Conservation (phyloP, 37 sponge, comb jelly and placozoan genomes). For the Halichondria panicea region DNA sequence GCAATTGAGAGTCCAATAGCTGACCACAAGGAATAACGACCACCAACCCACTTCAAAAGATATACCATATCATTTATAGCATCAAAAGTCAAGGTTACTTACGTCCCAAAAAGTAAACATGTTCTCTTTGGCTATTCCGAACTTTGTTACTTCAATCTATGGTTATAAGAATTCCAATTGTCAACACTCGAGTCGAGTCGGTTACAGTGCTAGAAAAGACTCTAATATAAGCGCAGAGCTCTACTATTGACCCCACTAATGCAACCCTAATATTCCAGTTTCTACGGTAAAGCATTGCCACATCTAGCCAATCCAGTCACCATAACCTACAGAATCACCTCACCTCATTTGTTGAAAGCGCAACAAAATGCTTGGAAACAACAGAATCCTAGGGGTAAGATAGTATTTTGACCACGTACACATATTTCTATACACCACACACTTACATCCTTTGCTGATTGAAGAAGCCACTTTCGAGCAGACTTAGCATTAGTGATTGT, state of each 20-base stretch:
- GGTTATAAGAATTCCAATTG: slow-evolving; percentile 4
- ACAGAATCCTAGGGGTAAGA: slow-evolving; percentile 59
- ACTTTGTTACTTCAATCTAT: slow-evolving; percentile 88
- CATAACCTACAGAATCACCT: neutral
- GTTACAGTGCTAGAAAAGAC: too few species aligned
- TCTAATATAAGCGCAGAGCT: too few species aligned
- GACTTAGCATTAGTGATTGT: slow-evolving; percentile 98
- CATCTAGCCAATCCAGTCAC: neutral
- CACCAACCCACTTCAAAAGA: slow-evolving; percentile 94
- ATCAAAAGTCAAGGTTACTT: slow-evolving; percentile 16
- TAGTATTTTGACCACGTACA: neutral
- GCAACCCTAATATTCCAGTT: too few species aligned
- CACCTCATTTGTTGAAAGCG: slow-evolving; percentile 98
- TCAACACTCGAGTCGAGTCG: too few species aligned
- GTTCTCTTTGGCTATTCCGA: slow-evolving; percentile 94
- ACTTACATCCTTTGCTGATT: slow-evolving; percentile 82
- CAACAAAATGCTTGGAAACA: slow-evolving; percentile 98
- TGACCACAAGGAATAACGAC: slow-evolving; percentile 98
- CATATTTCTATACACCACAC: too few species aligned
- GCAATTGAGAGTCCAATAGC: slow-evolving; percentile 98
- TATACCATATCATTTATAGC: neutral
- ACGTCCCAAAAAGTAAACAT: slow-evolving; percentile 99
- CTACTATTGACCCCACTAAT: too few species aligned
- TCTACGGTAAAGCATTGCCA: neutral
- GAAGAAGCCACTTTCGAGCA: slow-evolving; percentile 90